Percentiles rank a stretch among this genome's conserved stretches.
These are phyloP conservation scores for Semnornis frantzii DNA, from an alignment of 2,113 vertebrate genomes.

Conservation along the genomic window DNA sequence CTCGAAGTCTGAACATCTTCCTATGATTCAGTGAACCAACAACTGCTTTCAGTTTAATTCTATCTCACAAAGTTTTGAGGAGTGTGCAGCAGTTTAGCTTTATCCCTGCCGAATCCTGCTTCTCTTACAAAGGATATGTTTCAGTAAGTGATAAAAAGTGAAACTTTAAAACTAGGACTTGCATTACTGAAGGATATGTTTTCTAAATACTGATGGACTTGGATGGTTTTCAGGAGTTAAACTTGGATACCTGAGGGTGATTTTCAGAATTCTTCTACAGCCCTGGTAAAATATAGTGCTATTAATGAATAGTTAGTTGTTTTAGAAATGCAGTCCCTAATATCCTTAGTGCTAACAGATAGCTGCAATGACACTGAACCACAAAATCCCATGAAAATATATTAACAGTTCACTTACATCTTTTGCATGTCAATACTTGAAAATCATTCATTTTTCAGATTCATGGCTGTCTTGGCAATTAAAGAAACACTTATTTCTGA, in stretches of 20 bases:
- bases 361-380: neutral
- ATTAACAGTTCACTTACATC: neutral
- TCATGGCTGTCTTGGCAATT: neutral
- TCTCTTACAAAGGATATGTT: neutral
- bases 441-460: neutral
- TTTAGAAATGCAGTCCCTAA: neutral
- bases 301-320: neutral
- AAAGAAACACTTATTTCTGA: neutral
- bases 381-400: neutral
- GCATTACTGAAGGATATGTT: neutral
- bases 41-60: slow-evolving; percentile 27
- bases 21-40: neutral
- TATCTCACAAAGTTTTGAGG: neutral
- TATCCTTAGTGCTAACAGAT: neutral
- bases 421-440: neutral
- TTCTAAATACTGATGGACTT: neutral
- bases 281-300: neutral
- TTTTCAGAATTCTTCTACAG: neutral
- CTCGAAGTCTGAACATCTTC: slow-evolving; percentile 17
- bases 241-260: accelerated
- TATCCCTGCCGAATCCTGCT: neutral
- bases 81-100: neutral
- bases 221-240: neutral
- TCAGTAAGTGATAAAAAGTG: neutral
- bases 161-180: neutral